Base-by-base conservation (phyloP, 2,888 invertebrate species). In the Trissonchulus sp. region DNA sequence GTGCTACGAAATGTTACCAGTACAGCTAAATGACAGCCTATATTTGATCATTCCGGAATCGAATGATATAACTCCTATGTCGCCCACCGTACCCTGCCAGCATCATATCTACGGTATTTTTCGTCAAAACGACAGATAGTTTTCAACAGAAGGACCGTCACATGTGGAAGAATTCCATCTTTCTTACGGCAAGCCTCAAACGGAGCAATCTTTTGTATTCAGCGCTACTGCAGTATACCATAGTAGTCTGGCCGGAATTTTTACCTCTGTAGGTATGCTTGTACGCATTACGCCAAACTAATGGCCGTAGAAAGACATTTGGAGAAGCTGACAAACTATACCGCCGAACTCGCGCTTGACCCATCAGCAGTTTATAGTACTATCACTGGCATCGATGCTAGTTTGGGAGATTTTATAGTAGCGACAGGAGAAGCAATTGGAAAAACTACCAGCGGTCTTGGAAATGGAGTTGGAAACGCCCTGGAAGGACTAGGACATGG, bases 1-100 rank as follows among this genome's bases (percentile, higher is more conserved):
- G 3, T 73, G 73, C 63, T 73, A 73, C 63, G 73, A 31, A 15
- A 37, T 36, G 36, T 23, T 73, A 33, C 73, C 73, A 2, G 33
- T 73, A 2, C 28, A 23, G 48, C 8, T 38, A 3, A 36, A 31
- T 15, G 48, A 30, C 15, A 36, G 23, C 18, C 2, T 63, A 18
- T 35, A 30, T 18, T 73, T 63, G 62, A 15, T 63, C 28, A 38
- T 63, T 36, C 73, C 73, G 15, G 73, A 34, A 18, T 2, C 33
- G 2, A 8, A 28, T 23, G 63, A 73, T 34, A 15, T 73, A 2
- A 23, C 38, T 31, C 23, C 31, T n/a, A n/a, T 15, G 34, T 36
- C 73, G 2, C 63, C 33, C 30, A 23, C 23, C 8, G 74, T 74
- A 3, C n/a, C n/a, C 18, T 74, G 74, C 36, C 35, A 74, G 23